phyloP scores from a whole-genome alignment of 2,888 invertebrate genomes.

The Noctua janthina region DNA sequence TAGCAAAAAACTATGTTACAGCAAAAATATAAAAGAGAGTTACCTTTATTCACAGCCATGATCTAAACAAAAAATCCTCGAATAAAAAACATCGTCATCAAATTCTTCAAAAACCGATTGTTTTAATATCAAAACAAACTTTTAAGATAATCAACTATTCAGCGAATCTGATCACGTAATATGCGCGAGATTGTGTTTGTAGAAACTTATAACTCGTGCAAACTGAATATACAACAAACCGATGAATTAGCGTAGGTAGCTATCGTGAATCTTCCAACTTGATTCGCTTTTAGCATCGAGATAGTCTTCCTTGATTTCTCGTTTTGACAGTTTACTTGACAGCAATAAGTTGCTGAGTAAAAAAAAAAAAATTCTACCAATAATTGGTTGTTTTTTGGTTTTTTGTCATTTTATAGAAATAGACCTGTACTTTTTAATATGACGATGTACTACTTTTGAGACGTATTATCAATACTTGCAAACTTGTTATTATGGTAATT shows the following conservation, averaged over 20 bases:
- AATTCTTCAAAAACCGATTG: constrained; percentile 52
- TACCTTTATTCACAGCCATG: constrained; percentile 75
- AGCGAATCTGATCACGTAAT: constrained; percentile 24
- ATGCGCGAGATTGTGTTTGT: constrained; percentile 19
- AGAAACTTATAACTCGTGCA: constrained; percentile 6
- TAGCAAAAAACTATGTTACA: not conserved
- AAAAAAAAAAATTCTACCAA: constrained; percentile 26
- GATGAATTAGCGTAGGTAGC: constrained; percentile 41
- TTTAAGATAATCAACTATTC: constrained; percentile 12
- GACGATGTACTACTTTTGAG: not conserved
- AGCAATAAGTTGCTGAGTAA: constrained; percentile 9
- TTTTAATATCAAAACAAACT: constrained; percentile 49
- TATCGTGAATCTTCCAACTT: constrained; percentile 53
- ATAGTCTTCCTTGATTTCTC: constrained; percentile 26
- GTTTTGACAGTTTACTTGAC: constrained; percentile 51
- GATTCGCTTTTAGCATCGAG: constrained; percentile 36
- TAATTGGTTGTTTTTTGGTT: not conserved
- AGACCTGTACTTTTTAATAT: not conserved
- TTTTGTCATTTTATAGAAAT: not conserved
- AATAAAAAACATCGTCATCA: constrained; percentile 65
- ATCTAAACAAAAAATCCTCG: constrained; percentile 64
- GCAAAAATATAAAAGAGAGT: constrained; percentile 58
- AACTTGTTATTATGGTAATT: no score
- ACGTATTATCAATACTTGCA: no score
- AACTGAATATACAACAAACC: constrained; percentile 26